These are phyloP conservation scores for Crocallis elinguaria DNA, from an alignment of 2,888 invertebrate species.

Conservation along the genomic window DNA sequence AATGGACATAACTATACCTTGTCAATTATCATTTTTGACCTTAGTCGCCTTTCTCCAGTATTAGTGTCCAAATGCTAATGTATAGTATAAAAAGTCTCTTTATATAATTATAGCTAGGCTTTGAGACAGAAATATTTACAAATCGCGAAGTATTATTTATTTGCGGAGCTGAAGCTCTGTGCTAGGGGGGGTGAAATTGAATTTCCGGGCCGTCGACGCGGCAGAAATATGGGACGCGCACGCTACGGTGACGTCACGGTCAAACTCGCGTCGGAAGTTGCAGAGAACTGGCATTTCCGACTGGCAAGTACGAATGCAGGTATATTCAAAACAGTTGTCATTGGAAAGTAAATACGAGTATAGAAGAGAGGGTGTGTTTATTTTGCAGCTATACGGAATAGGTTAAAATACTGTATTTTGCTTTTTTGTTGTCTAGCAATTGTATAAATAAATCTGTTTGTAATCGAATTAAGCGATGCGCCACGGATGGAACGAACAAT, in stretches of 20 bases:
- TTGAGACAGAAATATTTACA: not conserved
- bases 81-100: too few relatives aligned
- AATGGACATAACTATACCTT: too few relatives aligned
- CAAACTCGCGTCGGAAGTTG: slow-evolving; percentile 29
- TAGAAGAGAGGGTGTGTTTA: not conserved
- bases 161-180: slow-evolving; percentile 5
- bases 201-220: slow-evolving; percentile 51
- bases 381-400: too few relatives aligned
- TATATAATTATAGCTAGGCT: too few relatives aligned
- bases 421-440: too few relatives aligned
- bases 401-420: too few relatives aligned
- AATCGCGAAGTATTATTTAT: slow-evolving; percentile 20
- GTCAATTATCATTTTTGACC: too few relatives aligned
- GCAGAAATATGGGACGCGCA: slow-evolving; percentile 41
- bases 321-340: not conserved
- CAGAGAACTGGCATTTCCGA: slow-evolving; percentile 19
- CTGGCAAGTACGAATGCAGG: slow-evolving; percentile 24
- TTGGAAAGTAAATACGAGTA: not conserved
- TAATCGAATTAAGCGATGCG: too few relatives aligned
- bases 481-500: too few relatives aligned
- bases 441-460: too few relatives aligned
- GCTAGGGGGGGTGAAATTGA: slow-evolving; percentile 33
- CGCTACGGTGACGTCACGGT: slow-evolving; percentile 15
- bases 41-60: too few relatives aligned
- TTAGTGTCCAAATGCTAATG: too few relatives aligned